Percentiles rank a stretch among this genome's conserved stretches.
phyloP scores from a whole-genome alignment of 2,888 invertebrate species.

The Ypsolopha sequella region DNA sequence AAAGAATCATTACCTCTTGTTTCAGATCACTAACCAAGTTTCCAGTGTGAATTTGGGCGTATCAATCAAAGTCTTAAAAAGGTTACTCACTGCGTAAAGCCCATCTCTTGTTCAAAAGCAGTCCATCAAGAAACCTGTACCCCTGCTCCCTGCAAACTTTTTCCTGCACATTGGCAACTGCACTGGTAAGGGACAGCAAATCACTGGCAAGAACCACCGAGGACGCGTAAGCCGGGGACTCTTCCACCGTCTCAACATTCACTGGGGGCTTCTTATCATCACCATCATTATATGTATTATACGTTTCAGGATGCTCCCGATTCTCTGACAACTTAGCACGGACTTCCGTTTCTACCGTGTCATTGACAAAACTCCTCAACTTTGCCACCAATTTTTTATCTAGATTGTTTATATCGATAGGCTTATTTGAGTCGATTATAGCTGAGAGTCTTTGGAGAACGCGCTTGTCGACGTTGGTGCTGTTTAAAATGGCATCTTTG shows the following conservation, averaged over 20 bases:
- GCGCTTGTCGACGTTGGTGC: slow-evolving; percentile 30
- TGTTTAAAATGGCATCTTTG: slow-evolving; percentile 18
- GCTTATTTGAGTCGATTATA: slow-evolving; percentile 31
- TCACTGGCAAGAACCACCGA: slow-evolving; percentile 61
- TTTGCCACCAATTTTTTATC: slow-evolving; percentile 36
- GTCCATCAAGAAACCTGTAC: slow-evolving; percentile 53
- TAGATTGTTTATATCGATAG: slow-evolving; percentile 29
- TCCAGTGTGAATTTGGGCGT: too few species aligned
- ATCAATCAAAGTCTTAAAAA: too few species aligned
- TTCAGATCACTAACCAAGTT: too few species aligned
- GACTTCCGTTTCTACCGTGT: slow-evolving; percentile 10
- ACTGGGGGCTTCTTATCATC: slow-evolving; percentile 12
- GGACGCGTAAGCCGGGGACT: slow-evolving; percentile 60
- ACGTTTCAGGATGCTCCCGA: slow-evolving; percentile 13
- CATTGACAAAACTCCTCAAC: slow-evolving; percentile 28
- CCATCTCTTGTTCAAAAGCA: slow-evolving; percentile 64
- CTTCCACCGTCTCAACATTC: slow-evolving; percentile 37
- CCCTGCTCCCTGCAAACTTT: slow-evolving; percentile 61
- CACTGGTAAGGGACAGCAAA: slow-evolving; percentile 56
- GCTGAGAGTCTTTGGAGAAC: slow-evolving; percentile 28
- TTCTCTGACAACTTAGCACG: slow-evolving; percentile 6
- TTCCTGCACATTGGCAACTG: slow-evolving; percentile 56
- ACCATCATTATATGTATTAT: slow-evolving; percentile 26
- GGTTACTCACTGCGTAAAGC: slow-evolving; percentile 67
- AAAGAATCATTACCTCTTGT: too few species aligned